phyloP scores from a whole-genome alignment of 2,113 vertebrate species.

The Aleadryas rufinucha region DNA sequence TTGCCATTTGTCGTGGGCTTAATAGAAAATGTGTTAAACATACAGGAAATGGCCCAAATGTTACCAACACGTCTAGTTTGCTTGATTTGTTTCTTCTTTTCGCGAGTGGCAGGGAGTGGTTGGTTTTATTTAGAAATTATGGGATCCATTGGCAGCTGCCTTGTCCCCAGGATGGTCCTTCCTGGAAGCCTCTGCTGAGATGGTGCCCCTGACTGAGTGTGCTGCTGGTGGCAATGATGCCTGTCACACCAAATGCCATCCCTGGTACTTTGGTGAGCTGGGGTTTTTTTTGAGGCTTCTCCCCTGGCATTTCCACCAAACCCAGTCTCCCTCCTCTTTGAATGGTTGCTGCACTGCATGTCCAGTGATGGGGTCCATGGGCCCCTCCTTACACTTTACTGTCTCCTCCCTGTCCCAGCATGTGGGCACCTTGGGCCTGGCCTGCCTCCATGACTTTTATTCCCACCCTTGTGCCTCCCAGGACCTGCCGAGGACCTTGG shows the following conservation, averaged over 20 bases:
- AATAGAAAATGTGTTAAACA: conserved; percentile 64
- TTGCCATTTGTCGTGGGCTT: conserved; percentile 48
- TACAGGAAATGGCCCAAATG: conserved; percentile 56
- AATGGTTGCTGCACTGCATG: neutral
- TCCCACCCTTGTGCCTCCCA: neutral
- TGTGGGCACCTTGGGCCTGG: neutral
- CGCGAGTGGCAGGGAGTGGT: neutral
- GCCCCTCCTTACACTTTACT: neutral
- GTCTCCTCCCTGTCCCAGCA: neutral
- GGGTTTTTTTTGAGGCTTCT: neutral
- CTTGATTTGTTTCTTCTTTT: conserved; percentile 49
- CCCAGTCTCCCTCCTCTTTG: neutral
- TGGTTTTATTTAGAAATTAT: neutral
- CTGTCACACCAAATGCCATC: neutral
- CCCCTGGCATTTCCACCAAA: neutral
- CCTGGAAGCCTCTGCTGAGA: neutral
- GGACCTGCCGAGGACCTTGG: neutral
- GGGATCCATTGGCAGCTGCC: neutral
- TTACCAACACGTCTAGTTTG: conserved; percentile 22
- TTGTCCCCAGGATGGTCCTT: neutral
- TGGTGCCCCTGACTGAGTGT: rapidly evolving
- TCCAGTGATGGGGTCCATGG: neutral
- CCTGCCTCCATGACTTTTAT: neutral
- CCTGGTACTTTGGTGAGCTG: neutral
- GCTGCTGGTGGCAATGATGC: neutral